These are phyloP conservation scores for Drosophila lacicola DNA, from an alignment of 2,888 invertebrate species.

Conservation along the genomic window DNA sequence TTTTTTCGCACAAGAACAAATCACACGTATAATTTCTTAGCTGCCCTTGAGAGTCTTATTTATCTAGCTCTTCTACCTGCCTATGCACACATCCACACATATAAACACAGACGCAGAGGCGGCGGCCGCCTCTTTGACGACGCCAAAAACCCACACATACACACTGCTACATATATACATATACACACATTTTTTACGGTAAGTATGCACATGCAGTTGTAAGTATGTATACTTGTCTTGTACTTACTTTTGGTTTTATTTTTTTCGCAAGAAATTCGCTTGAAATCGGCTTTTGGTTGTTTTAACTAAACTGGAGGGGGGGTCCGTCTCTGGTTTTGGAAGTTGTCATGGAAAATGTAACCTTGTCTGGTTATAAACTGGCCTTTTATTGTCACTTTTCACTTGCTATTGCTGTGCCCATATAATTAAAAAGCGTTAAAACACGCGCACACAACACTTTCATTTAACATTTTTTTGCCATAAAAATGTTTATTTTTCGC, in stretches of 20 bases:
- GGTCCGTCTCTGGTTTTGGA: constrained; percentile 22
- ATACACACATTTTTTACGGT: constrained; percentile 3
- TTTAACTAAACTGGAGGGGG: constrained; percentile 17
- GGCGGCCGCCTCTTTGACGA: constrained; percentile 58
- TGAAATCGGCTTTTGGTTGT: constrained; percentile 52
- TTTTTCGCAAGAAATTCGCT: constrained; percentile 55
- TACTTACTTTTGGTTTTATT: constrained; percentile 55
- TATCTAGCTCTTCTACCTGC: constrained; percentile 66
- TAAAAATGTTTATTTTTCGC: constrained; percentile 54
- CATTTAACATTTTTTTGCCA: constrained; percentile 68
- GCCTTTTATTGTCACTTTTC: constrained; percentile 35
- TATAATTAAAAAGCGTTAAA: constrained; percentile 57
- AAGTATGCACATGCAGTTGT: constrained; percentile 40
- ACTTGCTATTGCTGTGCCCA: constrained; percentile 37
- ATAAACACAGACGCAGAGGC: constrained; percentile 28
- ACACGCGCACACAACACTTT: constrained; percentile 63
- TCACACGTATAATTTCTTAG: constrained; percentile 61
- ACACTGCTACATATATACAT: not conserved
- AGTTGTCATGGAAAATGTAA: constrained; percentile 50
- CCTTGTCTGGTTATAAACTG: constrained; percentile 45
- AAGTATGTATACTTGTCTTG: constrained; percentile 52
- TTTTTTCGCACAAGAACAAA: constrained; percentile 56
- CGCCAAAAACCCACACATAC: constrained; percentile 62
- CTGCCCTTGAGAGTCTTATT: constrained; percentile 73
- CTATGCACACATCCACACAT: constrained; percentile 39